Evolutionary conservation across 2,113 vertebrate species (phyloP).

Genomic region (Pseudorectes ferrugineus): DNA sequence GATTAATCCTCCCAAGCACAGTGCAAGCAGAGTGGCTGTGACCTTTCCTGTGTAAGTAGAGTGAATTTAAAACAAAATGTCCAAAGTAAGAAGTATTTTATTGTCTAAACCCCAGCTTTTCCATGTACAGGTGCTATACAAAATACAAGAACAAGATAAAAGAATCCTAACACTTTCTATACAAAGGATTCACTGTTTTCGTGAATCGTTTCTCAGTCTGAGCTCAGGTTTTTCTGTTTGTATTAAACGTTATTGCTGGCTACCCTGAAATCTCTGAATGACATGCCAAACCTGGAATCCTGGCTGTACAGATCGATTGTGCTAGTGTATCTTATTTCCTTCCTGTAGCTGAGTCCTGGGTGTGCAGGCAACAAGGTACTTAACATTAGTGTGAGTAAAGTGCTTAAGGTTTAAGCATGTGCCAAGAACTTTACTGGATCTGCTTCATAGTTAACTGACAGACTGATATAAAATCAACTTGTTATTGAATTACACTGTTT

Average conservation of each 20-base stretch:
- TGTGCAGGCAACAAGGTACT: neutral
- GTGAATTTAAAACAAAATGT: neutral
- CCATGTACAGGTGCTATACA: neutral
- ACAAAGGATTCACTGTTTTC: neutral
- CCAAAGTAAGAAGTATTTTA: neutral
- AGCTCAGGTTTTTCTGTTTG: neutral
- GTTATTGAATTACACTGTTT: neutral
- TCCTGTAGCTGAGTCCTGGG: neutral
- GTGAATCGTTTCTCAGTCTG: neutral
- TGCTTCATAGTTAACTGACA: neutral
- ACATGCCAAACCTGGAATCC: neutral
- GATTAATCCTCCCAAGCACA: neutral
- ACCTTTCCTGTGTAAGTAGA: neutral
- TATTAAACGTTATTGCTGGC: fast-evolving
- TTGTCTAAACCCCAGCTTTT: neutral
- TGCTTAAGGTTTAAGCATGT: neutral
- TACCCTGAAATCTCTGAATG: neutral
- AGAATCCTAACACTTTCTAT: neutral
- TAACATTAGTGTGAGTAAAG: neutral
- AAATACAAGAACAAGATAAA: neutral
- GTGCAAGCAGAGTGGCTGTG: neutral
- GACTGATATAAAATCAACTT: neutral
- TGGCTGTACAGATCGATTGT: neutral
- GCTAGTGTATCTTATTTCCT: neutral
- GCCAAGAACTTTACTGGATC: neutral